A percentile compares a stretch with the other conserved stretches of the same genome.
These are phyloP conservation scores for Agapostemon virescens DNA, from an alignment of 2,888 invertebrate genomes.

Conservation along the genomic window DNA sequence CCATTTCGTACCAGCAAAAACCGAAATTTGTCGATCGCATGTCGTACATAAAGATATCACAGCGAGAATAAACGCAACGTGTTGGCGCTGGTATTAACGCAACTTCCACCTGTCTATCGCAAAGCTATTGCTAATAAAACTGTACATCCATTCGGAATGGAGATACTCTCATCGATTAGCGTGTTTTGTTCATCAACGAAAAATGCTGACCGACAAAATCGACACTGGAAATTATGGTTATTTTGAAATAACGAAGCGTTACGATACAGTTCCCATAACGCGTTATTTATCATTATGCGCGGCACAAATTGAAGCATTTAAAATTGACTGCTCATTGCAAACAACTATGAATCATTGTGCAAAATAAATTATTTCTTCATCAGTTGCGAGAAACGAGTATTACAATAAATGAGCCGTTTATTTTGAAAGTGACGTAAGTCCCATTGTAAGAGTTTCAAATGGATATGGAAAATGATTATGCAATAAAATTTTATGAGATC, in stretches of 20 bases:
- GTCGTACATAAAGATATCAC: constrained; percentile 31
- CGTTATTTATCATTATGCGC: not conserved
- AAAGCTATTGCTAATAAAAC: constrained; percentile 35
- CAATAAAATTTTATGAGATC: no score
- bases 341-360: not conserved
- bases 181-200: not conserved
- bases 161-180: not conserved
- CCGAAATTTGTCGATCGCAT: constrained; percentile 37
- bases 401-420: no score
- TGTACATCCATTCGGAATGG: constrained; percentile 10
- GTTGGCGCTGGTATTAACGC: constrained; percentile 28
- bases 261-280: not conserved
- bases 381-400: no score
- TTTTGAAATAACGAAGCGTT: not conserved
- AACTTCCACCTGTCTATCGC: not conserved
- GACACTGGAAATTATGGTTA: not conserved
- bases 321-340: not conserved
- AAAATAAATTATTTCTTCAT: no score
- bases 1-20: constrained; percentile 16
- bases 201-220: not conserved
- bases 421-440: no score
- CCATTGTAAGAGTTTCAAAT: no score
- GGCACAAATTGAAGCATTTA: not conserved
- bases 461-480: no score
- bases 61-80: constrained; percentile 21